Base-by-base conservation (phyloP, 1,140 invertebrate species). In the Leptoteleia sp. region DNA sequence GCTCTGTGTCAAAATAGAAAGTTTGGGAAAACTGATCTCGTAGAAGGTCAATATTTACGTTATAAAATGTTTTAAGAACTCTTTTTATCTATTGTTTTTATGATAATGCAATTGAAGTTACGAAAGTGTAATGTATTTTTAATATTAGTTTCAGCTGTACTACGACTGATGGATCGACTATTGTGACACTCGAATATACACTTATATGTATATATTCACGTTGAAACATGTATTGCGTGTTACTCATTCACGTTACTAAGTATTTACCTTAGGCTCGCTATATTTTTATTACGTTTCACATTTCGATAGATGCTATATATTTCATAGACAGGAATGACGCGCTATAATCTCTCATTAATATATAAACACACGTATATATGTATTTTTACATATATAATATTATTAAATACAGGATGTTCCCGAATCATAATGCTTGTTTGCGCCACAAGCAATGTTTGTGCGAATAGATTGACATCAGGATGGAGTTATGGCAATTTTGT, bases 231-330 rank as follows among this genome's bases (percentile, higher is more conserved):
- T 76, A 76, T 62, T 62, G 55, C 64, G 64, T 79, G 59, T 79
- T 55, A 68, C 37, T 76, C 59, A 79, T 70, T 61, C 57, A 75
- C 77, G 54, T 64, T 71, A 76, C 42, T 70, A 55, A 64, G 38
- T 68, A 59, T 54, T 59, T 70, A 52, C 38, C 55, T 79, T 65
- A 73, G 61, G 50, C 38, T 79, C 38, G 71, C 59, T 73, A 62
- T 62, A 62, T 80, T 80, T 79, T 71, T 42, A 48, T 76, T 80
- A 71, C 67, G 65, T 80, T 76, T 62, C 54, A 70, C 64, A 72
- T 55, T 80, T 76, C 55, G 55, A 80, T 80, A 80, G 78, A 72
- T 68, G 78, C 78, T 80, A 73, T 48, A 54, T 79, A 64, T 79
- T 75, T 68, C 59, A 71, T 55, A 78, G 61, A 78, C 38, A 71